Evolutionary conservation across 2,888 invertebrate species (phyloP), one percentile per base, ranked within the genome.

Genomic region (Phragmatobia fuliginosa): DNA sequence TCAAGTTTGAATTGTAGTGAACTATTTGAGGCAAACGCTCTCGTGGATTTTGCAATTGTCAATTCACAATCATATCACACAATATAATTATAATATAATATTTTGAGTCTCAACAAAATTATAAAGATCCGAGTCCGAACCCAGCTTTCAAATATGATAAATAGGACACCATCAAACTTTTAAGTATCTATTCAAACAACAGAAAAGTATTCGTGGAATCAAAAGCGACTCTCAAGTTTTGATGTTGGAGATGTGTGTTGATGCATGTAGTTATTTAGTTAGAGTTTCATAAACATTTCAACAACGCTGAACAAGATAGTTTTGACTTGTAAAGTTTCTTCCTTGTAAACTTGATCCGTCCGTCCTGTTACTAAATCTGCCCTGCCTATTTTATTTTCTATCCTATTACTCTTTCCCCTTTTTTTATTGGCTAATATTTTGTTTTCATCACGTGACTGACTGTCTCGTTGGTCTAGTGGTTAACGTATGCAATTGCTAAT

Each of bases 251-350:
- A 62, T 65, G 75, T 45, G 70, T 70, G 66, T 64, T 71, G 80
- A 71, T 58, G 77, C 73, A 71, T 66, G 45, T 59, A 64, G 70
- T 70, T 71, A 61, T 77, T n/a, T 58, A 65, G 60, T 36, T 60
- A 72, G 79, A 77, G 49, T 79, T 79, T 70, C 45, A 60, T 69
- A 70, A 73, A 71, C 71, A 71, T 68, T 25, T 31, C n/a, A 33
- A 45, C 6, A 32, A 45, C 21, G 14, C 67, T 59, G 68, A 79
- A 74, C 74, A 62, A 73, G 68, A 74, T 63, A 71, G 79, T 79
- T 79, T 67, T 64, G 65, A 77, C 61, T 79, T 78, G 25, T 52
- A 67, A 71, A 79, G 72, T 70, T 61, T 16, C 1, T 10, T 2
- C 45, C 38, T n/a, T 38, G 28, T 52, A 25, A 25, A 52, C n/a